phyloP scores from a whole-genome alignment of 2,888 invertebrate genomes.

The Pseudolycoriella hygida region DNA sequence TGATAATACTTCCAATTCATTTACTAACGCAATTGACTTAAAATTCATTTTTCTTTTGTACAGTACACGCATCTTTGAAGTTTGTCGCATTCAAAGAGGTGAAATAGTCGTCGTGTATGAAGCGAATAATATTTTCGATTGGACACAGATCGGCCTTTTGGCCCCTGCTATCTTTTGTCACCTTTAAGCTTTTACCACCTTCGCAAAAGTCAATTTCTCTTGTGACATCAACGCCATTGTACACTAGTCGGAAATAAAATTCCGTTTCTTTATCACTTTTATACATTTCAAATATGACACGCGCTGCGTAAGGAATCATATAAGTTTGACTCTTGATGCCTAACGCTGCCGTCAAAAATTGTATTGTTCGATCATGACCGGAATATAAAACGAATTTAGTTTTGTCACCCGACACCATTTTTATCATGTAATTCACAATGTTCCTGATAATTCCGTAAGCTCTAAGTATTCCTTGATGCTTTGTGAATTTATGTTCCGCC shows the following conservation, averaged over 20 bases:
- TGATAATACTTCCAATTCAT: too few relatives aligned
- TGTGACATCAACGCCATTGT: conserved; percentile 77
- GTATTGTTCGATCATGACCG: conserved; percentile 82
- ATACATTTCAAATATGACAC: conserved; percentile 78
- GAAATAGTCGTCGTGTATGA: conserved; percentile 78
- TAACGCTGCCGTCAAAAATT: conserved; percentile 63
- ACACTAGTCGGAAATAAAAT: conserved; percentile 66
- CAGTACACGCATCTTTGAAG: conserved; percentile 65
- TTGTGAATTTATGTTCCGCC: conserved; percentile 36
- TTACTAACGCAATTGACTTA: not conserved
- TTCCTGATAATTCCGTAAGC: conserved; percentile 72
- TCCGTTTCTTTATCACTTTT: conserved; percentile 42
- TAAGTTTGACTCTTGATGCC: conserved; percentile 39
- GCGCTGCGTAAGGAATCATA: conserved; percentile 68
- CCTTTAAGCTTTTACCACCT: conserved; percentile 34
- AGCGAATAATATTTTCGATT: conserved; percentile 72
- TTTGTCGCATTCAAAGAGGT: conserved; percentile 68
- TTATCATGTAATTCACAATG: conserved; percentile 62
- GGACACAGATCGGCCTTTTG: conserved; percentile 52
- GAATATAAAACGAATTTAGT: conserved; percentile 68
- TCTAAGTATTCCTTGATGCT: conserved; percentile 47
- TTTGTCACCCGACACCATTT: conserved; percentile 58
- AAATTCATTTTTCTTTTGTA: conserved; percentile 19
- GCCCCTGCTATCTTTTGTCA: conserved; percentile 31
- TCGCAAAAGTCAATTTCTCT: conserved; percentile 64